Base-by-base conservation (phyloP, 2,888 invertebrate species). In the Serrognathus titanus region DNA sequence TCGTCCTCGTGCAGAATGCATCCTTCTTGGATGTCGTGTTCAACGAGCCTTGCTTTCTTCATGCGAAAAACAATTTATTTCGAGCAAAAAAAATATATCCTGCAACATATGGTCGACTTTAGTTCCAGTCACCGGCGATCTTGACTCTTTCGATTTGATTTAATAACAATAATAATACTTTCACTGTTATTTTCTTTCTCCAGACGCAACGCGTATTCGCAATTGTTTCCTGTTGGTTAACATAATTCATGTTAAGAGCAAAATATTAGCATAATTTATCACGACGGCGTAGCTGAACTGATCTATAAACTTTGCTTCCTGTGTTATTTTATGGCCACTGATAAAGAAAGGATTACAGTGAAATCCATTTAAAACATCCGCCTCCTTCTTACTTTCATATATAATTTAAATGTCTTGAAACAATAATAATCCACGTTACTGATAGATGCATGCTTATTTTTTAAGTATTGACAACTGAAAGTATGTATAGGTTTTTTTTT, bases 211-310 rank as follows among this genome's bases (percentile, higher is more conserved):
- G 20, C 43, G 9, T 16, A 13, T 43, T 13, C 43, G 43, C 43
- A 11, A 43, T 43, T 43, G 43, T 43, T 43, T 43, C 43, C 43
- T 43, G 43, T 40, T 40, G 7, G 40, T 40, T 40, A 40, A 40
- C 20, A 43, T 43, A 43, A 16, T 11, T 11, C 9, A 16, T 11
- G 43, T 43, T 43, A 16, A 43, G 12, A 9, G 11, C 12, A 43
- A 43, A 43, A 43, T 43, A 43, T 43, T 43, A 13, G 43, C 39
- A 39, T 12, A n/a, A 39, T 39, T 39, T 11, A 39, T 11, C 39
- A 11, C 39, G 12, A 11, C 39, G 12, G 12, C n/a, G 12, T 39
- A 12, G 39, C 11, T 31, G 24, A 31, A 31, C 24, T 31, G 24
- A 31, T 31, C 24, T 31, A 31, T 31, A 31, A 31, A 31, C 24